Conservation (phyloP, 2,797 vertebrate genomes). For the Cephalopachus bancanus region DNA sequence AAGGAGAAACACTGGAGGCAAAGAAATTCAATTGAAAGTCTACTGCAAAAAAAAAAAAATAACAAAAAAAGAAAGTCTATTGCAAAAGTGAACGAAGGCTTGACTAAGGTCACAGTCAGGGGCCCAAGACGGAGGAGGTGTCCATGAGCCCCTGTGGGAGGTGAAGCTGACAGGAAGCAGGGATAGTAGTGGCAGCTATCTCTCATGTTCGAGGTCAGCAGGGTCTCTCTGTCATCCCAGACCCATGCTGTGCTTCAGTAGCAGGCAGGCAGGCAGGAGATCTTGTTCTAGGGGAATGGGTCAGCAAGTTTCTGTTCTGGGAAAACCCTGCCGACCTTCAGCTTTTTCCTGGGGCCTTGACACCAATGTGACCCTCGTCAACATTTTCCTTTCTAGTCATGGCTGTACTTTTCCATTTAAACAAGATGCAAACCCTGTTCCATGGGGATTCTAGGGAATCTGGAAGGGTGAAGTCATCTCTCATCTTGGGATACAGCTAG, state of each 20-base stretch:
- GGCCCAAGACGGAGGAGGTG: neutral
- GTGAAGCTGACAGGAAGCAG: neutral
- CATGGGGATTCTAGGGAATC: neutral
- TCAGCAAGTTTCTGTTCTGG: conserved; percentile 36
- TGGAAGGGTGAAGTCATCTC: neutral
- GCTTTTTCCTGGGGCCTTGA: conserved; percentile 48
- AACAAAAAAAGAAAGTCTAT: neutral
- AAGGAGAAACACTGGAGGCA: neutral
- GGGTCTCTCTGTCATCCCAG: neutral
- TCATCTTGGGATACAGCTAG: neutral
- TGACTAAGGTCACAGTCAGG: neutral
- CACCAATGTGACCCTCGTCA: conserved; percentile 26
- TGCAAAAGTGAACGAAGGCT: neutral
- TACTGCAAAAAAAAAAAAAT: neutral
- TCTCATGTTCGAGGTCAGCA: neutral
- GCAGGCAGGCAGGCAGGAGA: neutral
- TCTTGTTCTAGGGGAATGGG: neutral
- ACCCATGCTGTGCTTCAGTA: neutral
- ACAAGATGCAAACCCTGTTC: conserved; percentile 16
- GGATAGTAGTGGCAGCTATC: too few species aligned
- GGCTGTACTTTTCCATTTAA: conserved; percentile 75
- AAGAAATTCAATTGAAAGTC: neutral
- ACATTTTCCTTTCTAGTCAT: conserved; percentile 65
- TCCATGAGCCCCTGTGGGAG: neutral
- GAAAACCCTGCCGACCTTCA: conserved; percentile 5